A percentile compares a stretch with the other conserved stretches of the same genome.
phyloP scores from a whole-genome alignment of 2,797 vertebrate genomes.

The Phoeniculus purpureus region DNA sequence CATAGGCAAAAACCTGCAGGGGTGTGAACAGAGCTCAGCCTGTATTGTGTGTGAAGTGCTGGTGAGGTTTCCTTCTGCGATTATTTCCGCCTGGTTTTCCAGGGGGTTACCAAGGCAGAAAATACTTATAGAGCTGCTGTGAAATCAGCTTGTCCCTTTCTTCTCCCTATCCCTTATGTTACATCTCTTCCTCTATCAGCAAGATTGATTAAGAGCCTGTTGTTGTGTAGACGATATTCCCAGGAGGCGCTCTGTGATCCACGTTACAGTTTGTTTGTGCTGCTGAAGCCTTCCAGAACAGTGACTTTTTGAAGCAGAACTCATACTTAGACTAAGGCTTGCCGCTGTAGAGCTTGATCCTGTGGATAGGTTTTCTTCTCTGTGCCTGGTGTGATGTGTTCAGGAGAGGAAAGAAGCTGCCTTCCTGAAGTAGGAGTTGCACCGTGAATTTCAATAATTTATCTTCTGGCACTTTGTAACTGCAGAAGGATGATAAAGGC shows the following conservation, averaged over 20 bases:
- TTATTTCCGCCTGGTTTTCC: slow-evolving; percentile 6
- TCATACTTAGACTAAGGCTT: neutral
- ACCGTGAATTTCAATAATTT: slow-evolving; percentile 8
- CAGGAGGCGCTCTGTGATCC: neutral
- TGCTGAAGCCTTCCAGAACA: neutral
- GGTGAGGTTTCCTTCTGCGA: neutral
- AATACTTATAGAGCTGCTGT: neutral
- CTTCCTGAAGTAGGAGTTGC: neutral
- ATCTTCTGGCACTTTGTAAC: neutral
- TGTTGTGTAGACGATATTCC: neutral
- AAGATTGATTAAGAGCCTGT: neutral
- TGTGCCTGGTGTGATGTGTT: neutral
- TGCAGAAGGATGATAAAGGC: neutral
- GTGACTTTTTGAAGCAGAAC: neutral
- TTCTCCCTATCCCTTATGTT: neutral
- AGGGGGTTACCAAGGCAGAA: neutral
- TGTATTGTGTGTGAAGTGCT: neutral
- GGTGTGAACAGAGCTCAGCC: neutral
- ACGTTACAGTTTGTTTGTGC: neutral
- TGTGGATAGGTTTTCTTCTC: neutral
- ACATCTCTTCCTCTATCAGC: neutral
- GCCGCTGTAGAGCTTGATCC: neutral
- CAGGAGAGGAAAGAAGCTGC: neutral
- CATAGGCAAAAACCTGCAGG: neutral
- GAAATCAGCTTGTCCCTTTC: neutral